A percentile compares a stretch with the other conserved stretches of the same genome.
phyloP scores from a whole-genome alignment of 1,140 invertebrate genomes.

The Coenobita brevimanus region DNA sequence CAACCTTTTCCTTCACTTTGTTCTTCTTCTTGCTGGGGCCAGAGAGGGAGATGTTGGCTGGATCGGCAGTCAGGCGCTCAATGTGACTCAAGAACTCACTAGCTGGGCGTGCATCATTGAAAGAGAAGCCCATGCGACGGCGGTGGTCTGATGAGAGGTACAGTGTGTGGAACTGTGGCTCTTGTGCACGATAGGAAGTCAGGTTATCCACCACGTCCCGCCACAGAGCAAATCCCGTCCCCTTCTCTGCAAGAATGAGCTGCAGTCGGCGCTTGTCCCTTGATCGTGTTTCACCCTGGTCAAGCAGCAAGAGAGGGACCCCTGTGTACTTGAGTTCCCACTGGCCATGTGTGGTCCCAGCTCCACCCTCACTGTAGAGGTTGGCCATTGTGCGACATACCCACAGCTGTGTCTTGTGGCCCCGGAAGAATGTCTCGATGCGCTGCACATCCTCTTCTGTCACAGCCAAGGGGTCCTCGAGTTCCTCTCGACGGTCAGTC shows the following conservation, averaged over 20 bases:
- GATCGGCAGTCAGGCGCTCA: conserved; percentile 82
- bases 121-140: conserved; percentile 81
- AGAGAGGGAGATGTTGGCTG: conserved; percentile 87
- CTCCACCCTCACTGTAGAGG: conserved; percentile 79
- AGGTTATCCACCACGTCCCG: conserved; percentile 84
- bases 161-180: conserved; percentile 76
- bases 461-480: conserved; percentile 72
- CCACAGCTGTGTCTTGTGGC: conserved; percentile 82
- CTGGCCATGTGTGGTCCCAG: conserved; percentile 70
- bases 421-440: conserved; percentile 86
- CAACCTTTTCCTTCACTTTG: conserved; percentile 72
- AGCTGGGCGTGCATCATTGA: conserved; percentile 84
- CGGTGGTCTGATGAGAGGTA: conserved; percentile 75
- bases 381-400: conserved; percentile 87
- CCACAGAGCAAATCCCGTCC: conserved; percentile 90
- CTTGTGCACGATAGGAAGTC: conserved; percentile 74
- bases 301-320: conserved; percentile 86
- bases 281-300: conserved; percentile 83
- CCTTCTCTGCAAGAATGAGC: conserved; percentile 86
- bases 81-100: conserved; percentile 78
- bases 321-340: conserved; percentile 88
- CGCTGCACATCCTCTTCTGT: conserved; percentile 83
- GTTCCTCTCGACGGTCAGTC: conserved; percentile 53
- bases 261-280: conserved; percentile 83
- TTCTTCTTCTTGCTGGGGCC: conserved; percentile 73